These are phyloP conservation scores for Aphelenchoides avenae DNA, from an alignment of 1,140 invertebrate species.

Conservation along the genomic window DNA sequence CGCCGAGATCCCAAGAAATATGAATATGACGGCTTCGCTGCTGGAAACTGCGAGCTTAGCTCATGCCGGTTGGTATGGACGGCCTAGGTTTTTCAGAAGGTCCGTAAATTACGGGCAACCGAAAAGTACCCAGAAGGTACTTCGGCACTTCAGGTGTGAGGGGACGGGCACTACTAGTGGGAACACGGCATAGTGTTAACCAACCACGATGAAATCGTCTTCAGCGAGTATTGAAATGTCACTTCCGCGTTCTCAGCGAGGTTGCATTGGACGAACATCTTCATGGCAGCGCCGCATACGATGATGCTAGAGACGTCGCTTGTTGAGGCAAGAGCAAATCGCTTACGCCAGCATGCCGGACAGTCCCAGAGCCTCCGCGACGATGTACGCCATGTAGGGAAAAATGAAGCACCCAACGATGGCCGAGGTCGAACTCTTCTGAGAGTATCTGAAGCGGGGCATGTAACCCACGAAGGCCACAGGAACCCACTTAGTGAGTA, in stretches of 20 bases:
- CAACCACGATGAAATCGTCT: conserved; percentile 24
- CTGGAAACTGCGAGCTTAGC: conserved; percentile 76
- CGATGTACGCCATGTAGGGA: conserved; percentile 18
- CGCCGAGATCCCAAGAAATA: conserved; percentile 92
- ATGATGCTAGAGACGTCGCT: conserved; percentile 85
- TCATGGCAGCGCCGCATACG: conserved; percentile 96
- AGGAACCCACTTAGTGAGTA: conserved; percentile 15
- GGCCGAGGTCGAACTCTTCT: no score
- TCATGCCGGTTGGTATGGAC: no score
- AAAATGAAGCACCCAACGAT: conserved; percentile 15
- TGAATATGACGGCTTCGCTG: conserved; percentile 96
- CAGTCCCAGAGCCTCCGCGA: conserved; percentile 7
- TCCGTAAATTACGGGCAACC: no score
- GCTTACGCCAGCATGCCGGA: conserved; percentile 28
- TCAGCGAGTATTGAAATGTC: conserved; percentile 89
- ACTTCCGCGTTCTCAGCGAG: conserved; percentile 94
- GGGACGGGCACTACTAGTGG: no score
- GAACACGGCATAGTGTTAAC: no score
- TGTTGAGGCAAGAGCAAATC: conserved; percentile 59
- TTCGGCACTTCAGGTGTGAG: not conserved
- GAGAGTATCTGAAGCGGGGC: conserved; percentile 1
- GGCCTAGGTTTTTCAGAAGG: no score
- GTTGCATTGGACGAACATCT: conserved; percentile 96
- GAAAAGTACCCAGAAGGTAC: conserved; percentile 69
- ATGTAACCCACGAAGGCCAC: not conserved